Conservation (phyloP, 2,888 invertebrate genomes). For the Clunio marinus region DNA sequence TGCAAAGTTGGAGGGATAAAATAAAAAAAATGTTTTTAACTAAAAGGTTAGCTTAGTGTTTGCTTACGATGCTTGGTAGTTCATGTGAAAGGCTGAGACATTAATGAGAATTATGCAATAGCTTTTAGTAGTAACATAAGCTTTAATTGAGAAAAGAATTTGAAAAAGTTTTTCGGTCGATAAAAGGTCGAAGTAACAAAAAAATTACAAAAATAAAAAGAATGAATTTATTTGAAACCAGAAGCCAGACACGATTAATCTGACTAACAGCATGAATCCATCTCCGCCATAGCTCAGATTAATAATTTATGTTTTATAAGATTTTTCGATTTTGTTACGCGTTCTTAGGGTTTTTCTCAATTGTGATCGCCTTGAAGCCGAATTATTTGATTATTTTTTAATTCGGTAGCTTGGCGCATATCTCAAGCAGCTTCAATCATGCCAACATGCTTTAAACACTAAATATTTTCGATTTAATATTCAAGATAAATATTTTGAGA, state of each 20-base stretch:
- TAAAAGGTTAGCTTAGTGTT: background rate
- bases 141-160: constrained; percentile 5
- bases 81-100: background rate
- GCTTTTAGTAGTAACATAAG: background rate
- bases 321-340: constrained; percentile 7
- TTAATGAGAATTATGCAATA: background rate
- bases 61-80: no score
- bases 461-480: no score
- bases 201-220: no score
- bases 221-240: no score
- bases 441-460: no score
- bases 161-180: background rate
- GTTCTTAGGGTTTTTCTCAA: background rate
- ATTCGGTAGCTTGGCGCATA: constrained; percentile 28
- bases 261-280: constrained; percentile 29
- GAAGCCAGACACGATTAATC: constrained; percentile 21
- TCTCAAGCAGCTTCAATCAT: constrained; percentile 7
- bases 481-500: no score
- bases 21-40: no score
- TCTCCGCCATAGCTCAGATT: constrained; percentile 34
- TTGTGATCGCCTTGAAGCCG: constrained; percentile 34
- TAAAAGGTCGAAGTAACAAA: no score
- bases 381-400: constrained; percentile 36
- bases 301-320: constrained; percentile 22
- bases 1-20: no score